Evolutionary conservation across 2,888 invertebrate species (phyloP).

Genomic region (Acleris laterana): DNA sequence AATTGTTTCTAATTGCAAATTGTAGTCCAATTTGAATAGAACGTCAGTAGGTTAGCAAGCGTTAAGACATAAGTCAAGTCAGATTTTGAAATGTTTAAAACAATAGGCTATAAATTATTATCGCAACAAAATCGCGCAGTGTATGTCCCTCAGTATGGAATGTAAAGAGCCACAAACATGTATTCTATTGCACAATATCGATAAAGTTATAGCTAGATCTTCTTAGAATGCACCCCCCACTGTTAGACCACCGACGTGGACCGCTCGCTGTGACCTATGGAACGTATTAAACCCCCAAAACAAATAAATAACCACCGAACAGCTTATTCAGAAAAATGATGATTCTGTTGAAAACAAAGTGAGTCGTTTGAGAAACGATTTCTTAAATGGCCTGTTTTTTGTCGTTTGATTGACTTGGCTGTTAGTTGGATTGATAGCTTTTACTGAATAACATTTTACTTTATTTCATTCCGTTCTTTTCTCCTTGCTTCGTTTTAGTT

Average conservation of each 20-base stretch:
- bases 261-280: constrained; percentile 39
- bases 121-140: no score
- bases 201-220: constrained; percentile 18
- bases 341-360: constrained; percentile 31
- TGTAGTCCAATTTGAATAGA: no score
- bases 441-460: neutral
- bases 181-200: neutral
- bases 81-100: no score
- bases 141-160: neutral
- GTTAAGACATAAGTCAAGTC: no score
- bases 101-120: no score
- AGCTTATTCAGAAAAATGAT: constrained; percentile 33
- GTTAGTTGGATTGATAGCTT: constrained; percentile 4
- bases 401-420: neutral
- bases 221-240: constrained; percentile 22
- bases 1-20: no score
- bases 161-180: neutral
- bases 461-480: neutral
- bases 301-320: constrained; percentile 33
- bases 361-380: constrained; percentile 18
- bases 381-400: constrained; percentile 6
- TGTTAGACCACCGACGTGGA: constrained; percentile 42
- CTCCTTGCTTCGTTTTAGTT: no score
- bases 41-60: no score
- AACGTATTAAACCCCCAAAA: constrained; percentile 34